Evolutionary conservation across 2,113 vertebrate species (phyloP), one percentile per base, ranked within the genome.

Genomic region (Oreochromis aureus): DNA sequence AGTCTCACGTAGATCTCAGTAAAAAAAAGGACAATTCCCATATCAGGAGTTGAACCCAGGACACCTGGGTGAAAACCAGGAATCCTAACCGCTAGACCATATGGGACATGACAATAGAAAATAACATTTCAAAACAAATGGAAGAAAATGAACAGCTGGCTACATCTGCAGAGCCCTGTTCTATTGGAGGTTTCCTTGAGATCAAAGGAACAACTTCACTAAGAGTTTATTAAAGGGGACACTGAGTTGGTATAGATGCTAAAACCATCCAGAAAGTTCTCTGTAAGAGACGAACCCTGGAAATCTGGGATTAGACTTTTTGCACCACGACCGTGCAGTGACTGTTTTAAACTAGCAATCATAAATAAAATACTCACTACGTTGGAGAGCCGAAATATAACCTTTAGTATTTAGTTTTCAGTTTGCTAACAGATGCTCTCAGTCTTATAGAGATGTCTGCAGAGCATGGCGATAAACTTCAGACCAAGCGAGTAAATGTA

Each of bases 361-460:
- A 73, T 10, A 34, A 46, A 46, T 73, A 10, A 46, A 73, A 73
- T 27, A 46, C 39, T 73, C 13, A 73, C 69, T 46, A 73, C 6
- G 5, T 24, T 27, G 69, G 22, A 18, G 22, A 73, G 44, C 41
- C 46, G 22, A 73, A 46, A 27, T 46, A 46, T 27, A 46, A 73
- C 39, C 44, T 73, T 73, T 46, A 73, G 5, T 4, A 10, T 27
- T 73, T 73, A 46, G 69, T 73, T 73, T 27, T 73, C 41, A 46
- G 69, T 73, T 27, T 46, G 22, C 22, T 46, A 44, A 73, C 69
- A 73, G 13, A 73, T 73, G 69, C 69, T 73, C 69, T 73, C 15
- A 73, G 15, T 24, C 22, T 73, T 10, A 46, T 27, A 46, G 15
- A 27, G 8, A 73, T 46, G 13, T 46, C 41, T 46, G 39, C 22